Base-by-base conservation (phyloP, 2,113 vertebrate species). In the Eolophus roseicapilla region DNA sequence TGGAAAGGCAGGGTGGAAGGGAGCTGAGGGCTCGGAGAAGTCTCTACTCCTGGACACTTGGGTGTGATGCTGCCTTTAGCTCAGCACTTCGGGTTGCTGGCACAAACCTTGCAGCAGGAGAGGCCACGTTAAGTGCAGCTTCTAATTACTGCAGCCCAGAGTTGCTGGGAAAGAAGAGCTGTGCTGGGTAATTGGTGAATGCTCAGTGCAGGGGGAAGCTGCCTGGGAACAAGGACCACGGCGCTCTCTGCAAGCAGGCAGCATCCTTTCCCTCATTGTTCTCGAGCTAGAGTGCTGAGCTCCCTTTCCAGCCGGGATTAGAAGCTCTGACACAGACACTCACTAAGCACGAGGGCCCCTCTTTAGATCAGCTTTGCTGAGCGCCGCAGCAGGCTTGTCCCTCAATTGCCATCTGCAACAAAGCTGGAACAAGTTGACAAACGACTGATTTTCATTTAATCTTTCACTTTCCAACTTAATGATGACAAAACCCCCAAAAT, bases 391-490 rank as follows among this genome's bases (percentile, higher is more conserved):
- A 90, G 96, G 92, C 94, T 59, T 47, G 95, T 82, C 91, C 94
- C 89, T 97, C 97, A 33, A 62, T 93, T 97, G 97, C 97, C 96
- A 92, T 95, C 96, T 93, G 96, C 95, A 95, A 92, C 90, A 89
- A 96, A 95, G 85, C 97, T 90, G 90, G 96, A 98, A 98, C 97
- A 96, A 97, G 97, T 97, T 96, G 97, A 98, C 97, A 97, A 98
- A 98, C 79, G 91, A 94, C 97, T 97, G 97, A 97, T 97, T 98
- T 97, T 98, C 95, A 97, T 97, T 97, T 97, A 97, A 98, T 97
- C 97, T 97, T 98, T 97, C 78, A 2, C 88, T 78, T 97, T 90
- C 84, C 92, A 83, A 85, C 86, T 71, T 95, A 97, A 97, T 90
- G 93, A 94, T 80, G 92, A 13, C 57, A 76, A 70, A 37, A 5